Conservation (phyloP, 2,797 vertebrate genomes). For the Clamator glandarius region DNA sequence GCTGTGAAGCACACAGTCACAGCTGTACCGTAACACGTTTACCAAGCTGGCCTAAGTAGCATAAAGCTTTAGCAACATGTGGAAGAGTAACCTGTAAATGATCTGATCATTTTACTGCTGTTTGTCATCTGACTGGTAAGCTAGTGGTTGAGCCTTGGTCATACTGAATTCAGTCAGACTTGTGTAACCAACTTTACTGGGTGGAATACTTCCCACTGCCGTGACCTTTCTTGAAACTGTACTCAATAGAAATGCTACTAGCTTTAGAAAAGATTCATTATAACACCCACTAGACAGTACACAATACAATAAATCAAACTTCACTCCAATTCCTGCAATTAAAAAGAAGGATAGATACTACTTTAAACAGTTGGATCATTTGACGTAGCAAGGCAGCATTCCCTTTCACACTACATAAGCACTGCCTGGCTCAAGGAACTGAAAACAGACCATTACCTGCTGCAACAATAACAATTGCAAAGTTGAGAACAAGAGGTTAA, state of each 20-base stretch:
- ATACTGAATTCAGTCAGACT: not conserved
- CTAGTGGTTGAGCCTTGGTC: not conserved
- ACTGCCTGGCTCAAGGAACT: not conserved
- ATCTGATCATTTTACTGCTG: not conserved
- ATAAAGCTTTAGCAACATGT: not conserved
- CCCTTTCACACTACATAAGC: not conserved
- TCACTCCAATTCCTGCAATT: not conserved
- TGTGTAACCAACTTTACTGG: not conserved
- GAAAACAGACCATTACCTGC: not conserved
- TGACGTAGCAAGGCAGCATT: not conserved
- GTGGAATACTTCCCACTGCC: not conserved
- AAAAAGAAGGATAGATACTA: not conserved
- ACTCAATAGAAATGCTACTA: not conserved
- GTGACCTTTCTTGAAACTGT: not conserved
- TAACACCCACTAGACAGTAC: not conserved
- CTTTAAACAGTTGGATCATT: not conserved
- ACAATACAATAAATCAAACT: not conserved
- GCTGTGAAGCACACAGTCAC: not conserved
- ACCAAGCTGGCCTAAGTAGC: not conserved
- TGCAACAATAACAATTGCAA: not conserved
- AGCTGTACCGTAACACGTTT: not conserved
- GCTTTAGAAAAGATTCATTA: not conserved
- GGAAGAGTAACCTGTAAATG: not conserved
- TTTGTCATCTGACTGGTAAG: not conserved
- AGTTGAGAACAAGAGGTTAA: not conserved